phyloP scores from a whole-genome alignment of 1,140 invertebrate genomes.

The Portunus trituberculatus region DNA sequence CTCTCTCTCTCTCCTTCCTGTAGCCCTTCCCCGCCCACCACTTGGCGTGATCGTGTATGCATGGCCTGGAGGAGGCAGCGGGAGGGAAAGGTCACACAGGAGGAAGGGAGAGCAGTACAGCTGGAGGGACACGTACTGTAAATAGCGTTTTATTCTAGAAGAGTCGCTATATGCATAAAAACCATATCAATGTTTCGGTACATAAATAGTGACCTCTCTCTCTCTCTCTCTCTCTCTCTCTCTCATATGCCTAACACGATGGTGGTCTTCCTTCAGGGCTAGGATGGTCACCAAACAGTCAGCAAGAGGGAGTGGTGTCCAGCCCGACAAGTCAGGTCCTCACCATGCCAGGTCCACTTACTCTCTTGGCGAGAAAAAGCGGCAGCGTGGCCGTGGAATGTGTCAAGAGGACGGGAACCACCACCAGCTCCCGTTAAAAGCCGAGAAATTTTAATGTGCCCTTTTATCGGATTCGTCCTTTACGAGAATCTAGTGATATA shows the following conservation, averaged over 20 bases:
- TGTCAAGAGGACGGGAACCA: background rate
- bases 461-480: background rate
- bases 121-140: background rate
- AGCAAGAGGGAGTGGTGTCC: background rate
- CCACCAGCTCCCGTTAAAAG: too few species aligned
- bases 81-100: background rate
- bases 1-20: slow-evolving; percentile 2
- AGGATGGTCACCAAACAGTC: background rate
- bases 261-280: background rate
- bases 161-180: too few species aligned
- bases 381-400: background rate
- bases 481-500: background rate
- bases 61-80: background rate
- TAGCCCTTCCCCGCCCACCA: background rate
- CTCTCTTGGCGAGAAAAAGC: background rate
- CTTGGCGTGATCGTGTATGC: background rate
- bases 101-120: background rate
- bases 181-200: too few species aligned
- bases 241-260: background rate
- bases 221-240: too few species aligned
- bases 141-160: background rate
- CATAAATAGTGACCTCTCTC: too few species aligned
- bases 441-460: too few species aligned
- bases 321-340: background rate
- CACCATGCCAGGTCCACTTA: background rate